Evolutionary conservation across 2,797 vertebrate species (phyloP), one percentile per base, ranked within the genome.

Genomic region (Anguilla pacifica): DNA sequence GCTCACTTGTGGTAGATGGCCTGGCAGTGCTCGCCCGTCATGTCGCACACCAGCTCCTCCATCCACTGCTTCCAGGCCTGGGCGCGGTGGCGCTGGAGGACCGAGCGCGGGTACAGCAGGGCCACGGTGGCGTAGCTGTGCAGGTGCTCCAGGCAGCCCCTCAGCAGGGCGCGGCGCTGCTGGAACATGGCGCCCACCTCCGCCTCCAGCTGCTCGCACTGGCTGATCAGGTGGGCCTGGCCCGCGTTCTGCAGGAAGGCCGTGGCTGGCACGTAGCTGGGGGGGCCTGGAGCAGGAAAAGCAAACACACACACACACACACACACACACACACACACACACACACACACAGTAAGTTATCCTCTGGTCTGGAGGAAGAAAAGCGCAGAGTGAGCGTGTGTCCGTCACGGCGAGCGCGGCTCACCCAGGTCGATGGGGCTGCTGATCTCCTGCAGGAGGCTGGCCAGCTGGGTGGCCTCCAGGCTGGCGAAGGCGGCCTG

Each of bases 91-190:
- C 97, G 97, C 90, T 97, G 96, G 77, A 99, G 96, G 31, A 97
- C 98, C 0, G 97, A 94, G 74, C 97, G 97, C 0, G 99, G 98
- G 91, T 99, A 99, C 87, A 99, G 96, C 93, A 99, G 92, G 19
- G 98, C 98, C 17, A 99, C 98, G 0, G 99, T 99, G 59, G 98
- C 99, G 0, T 99, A 99, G 94, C 97, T 99, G 96, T 99, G 99
- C 77, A 99, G 90, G 86, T 99, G 98, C 57, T 99, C 99, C 49
- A 99, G 96, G 89, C 98, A 99, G 6, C 97, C 96, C 0, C 97
- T 96, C 7, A 99, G 95, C 31, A 98, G 96, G 0, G 96, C 97
- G 0, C 98, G 97, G 0, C 99, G 96, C 94, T 99, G 99, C 95
- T 99, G 99, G 81, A 99, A 96, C 87, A 99, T 87, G 3, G 97